A percentile compares a stretch with the other conserved stretches of the same genome.
Evolutionary conservation across 2,888 invertebrate genomes (phyloP).

Genomic region (Notodonta ziczac): DNA sequence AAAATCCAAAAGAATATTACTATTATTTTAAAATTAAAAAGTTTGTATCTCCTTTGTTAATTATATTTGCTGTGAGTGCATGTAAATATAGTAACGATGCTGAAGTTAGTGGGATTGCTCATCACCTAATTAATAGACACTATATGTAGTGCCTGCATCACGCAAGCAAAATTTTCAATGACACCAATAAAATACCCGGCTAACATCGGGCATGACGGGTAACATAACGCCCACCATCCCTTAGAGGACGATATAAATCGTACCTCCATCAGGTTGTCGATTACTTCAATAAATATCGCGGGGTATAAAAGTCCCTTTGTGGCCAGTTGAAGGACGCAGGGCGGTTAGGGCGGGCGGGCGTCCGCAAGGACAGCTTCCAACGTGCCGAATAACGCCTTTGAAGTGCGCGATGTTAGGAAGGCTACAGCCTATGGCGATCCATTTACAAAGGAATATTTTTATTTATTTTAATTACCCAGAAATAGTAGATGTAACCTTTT

Average conservation of each 20-base stretch:
- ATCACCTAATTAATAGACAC: too few species aligned
- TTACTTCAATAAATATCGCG: constrained; percentile 18
- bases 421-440: neutral
- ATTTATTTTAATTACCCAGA: too few species aligned
- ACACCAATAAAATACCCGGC: neutral
- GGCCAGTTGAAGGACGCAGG: constrained; percentile 7
- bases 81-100: too few species aligned
- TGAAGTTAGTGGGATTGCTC: too few species aligned
- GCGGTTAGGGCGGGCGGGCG: neutral
- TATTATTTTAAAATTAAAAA: too few species aligned
- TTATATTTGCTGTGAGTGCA: too few species aligned
- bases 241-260: constrained; percentile 24
- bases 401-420: constrained; percentile 6
- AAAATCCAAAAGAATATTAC: too few species aligned
- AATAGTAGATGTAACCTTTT: too few species aligned
- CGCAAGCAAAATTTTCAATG: neutral
- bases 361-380: neutral
- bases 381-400: neutral
- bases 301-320: constrained; percentile 18
- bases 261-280: constrained; percentile 15
- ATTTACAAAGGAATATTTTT: too few species aligned
- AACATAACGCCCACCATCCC: constrained; percentile 21
- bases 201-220: constrained; percentile 12
- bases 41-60: too few species aligned
- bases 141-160: neutral